These are phyloP conservation scores for Plebejus anna DNA, from an alignment of 2,888 invertebrate genomes.

Conservation along the genomic window DNA sequence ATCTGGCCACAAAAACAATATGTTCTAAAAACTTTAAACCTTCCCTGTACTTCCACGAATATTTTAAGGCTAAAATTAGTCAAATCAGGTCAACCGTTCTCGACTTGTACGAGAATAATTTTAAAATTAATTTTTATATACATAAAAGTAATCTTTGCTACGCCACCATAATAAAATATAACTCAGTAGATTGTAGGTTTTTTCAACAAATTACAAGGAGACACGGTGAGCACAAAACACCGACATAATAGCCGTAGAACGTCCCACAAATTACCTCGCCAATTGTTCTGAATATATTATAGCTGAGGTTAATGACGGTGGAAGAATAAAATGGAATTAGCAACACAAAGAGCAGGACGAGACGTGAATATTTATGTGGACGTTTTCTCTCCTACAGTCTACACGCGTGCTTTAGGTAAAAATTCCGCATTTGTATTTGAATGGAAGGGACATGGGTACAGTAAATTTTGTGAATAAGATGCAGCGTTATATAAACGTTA, in stretches of 20 bases:
- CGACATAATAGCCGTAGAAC: neutral
- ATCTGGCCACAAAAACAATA: no score
- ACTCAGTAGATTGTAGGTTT: neutral
- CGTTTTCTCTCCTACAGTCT: slow-evolving; percentile 45
- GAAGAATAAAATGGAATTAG: slow-evolving; percentile 64
- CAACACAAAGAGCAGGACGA: slow-evolving; percentile 59
- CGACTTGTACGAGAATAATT: no score
- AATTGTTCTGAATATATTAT: slow-evolving; percentile 47
- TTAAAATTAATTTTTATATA: no score
- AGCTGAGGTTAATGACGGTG: slow-evolving; percentile 50
- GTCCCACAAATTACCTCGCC: slow-evolving; percentile 34
- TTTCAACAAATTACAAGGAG: neutral
- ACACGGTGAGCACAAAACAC: neutral
- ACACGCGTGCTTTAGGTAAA: slow-evolving; percentile 28
- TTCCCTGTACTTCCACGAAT: no score
- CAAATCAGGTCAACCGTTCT: no score
- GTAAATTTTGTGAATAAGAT: neutral
- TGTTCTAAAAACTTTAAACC: no score
- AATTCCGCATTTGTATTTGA: neutral
- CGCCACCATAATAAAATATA: neutral
- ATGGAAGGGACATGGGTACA: neutral
- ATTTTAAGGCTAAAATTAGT: no score
- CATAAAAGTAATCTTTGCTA: no score
- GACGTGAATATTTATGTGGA: slow-evolving; percentile 56
- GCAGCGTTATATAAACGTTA: no score